Evolutionary conservation across 1,140 invertebrate genomes (phyloP), one percentile per base, ranked within the genome.

Genomic region (Lamellibrachia luymesi): DNA sequence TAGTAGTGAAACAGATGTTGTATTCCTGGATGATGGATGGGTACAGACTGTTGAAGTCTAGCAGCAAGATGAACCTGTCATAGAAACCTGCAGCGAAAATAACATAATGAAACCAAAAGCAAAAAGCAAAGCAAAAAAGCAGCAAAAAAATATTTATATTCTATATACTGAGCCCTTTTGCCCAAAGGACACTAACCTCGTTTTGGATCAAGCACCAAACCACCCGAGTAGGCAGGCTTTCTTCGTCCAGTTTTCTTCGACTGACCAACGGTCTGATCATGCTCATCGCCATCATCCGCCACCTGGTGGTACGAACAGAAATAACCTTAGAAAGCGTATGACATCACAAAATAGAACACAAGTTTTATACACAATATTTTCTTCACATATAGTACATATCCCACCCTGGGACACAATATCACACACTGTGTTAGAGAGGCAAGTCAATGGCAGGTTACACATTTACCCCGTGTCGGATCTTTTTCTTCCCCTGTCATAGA

Each of bases 11-110:
- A 96, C 99, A 99, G 94, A 99, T 98, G 96, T 99, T 99, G 95
- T 98, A 99, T 95, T 99, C 99, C 96, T 99, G 99, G 95, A 99
- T 99, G 94, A 99, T 99, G 95, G 99, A 99, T 0, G 99, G 99
- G 97, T 99, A 99, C 50, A 99, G 96, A 38, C 99, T 99, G 97
- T 99, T 99, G 96, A 99, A 99, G 95, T 99, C 99, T 98, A 99
- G 98, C 4, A 99, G 96, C 90, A 99, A 96, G 94, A 99, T 98
- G 92, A 98, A 97, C 96, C 98, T 98, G 95, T 99, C 99, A 96
- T 99, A 99, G 94, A 99, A 99, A 22, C 99, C 97, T 96, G 93
- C 25, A 95, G 94, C 93, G 10, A 93, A 93, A 93, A 93, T 52
- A 51, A 93, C 38, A 90, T 4, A 56, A 8, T 51, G 89, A 49